A percentile compares a stretch with the other conserved stretches of the same genome.
phyloP scores from a whole-genome alignment of 2,888 invertebrate species.

The Andrena minutula region DNA sequence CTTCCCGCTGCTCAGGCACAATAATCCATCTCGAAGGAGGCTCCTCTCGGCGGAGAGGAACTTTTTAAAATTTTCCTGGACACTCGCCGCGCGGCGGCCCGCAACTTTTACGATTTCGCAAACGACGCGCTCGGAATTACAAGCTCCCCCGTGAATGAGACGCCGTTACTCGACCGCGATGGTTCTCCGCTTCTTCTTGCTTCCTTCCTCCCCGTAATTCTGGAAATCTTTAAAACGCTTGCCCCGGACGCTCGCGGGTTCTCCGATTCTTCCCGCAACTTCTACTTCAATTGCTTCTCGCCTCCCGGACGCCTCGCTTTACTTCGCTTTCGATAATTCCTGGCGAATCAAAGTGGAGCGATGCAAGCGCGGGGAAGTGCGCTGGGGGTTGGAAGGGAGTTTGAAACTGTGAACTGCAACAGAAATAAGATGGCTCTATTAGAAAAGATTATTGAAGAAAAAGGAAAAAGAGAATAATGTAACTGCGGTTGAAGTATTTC shows the following conservation, averaged over 20 bases:
- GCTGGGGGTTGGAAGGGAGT: too few species aligned
- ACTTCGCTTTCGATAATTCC: background rate
- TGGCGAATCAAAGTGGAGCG: background rate
- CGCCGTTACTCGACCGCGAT: background rate
- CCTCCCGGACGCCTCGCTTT: background rate
- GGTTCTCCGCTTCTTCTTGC: slow-evolving; percentile 2
- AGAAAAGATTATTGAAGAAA: too few species aligned
- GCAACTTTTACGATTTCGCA: slow-evolving; percentile 11
- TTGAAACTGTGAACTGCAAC: too few species aligned
- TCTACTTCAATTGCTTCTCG: slow-evolving; percentile 7
- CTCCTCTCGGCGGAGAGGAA: background rate
- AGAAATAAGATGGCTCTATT: too few species aligned
- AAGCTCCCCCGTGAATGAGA: slow-evolving; percentile 19
- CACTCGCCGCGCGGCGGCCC: background rate
- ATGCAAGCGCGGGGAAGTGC: too few species aligned
- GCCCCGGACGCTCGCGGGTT: background rate
- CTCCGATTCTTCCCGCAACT: background rate
- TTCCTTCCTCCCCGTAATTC: slow-evolving; percentile 4
- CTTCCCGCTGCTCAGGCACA: background rate
- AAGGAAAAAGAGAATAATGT: too few species aligned
- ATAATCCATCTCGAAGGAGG: background rate
- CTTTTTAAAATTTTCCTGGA: background rate
- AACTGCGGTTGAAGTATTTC: too few species aligned
- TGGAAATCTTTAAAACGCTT: slow-evolving; percentile 23
- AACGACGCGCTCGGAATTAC: slow-evolving; percentile 11